Base-by-base conservation (phyloP, 2,888 invertebrate species). In the Cerastoderma edule region DNA sequence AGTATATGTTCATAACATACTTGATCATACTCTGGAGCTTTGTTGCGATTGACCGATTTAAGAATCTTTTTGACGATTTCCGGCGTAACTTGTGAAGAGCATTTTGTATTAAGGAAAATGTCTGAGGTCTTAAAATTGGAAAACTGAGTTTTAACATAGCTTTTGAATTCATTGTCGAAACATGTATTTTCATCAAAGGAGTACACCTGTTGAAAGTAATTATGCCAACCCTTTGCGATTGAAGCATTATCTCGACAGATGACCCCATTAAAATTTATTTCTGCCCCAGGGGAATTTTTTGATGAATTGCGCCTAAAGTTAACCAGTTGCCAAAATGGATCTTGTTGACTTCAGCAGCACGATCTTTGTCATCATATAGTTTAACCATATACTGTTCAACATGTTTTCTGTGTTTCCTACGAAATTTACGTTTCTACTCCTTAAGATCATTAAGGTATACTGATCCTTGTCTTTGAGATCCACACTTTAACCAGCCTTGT, bases 121-220 rank as follows among this genome's bases (percentile, higher is more conserved):
- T n/a, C 50, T 22, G 50, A 50, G 10, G 50, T 24, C 24, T 24
- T 10, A n/a, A 50, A 50, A n/a, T 50, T 19, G 50, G 10, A 10
- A 19, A n/a, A 10, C 50, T 22, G 22, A n/a, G n/a, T n/a, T n/a
- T 50, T 22, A 19, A 32, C 53, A 13, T 46, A 5, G 1, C 39
- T 30, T 44, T 54, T 53, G 28, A 67, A 35, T 10, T 5, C 8
- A 56, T 27, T 39, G 27, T 67, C 39, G 44, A 35, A 68, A 39
- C 13, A 2, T 10, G 44, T 8, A 27, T 68, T 56, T 22, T n/a
- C 28, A 32, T 57, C 56, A 19, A 56, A 33, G 3, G 56, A 44
- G 32, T 69, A 69, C 22, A 69, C 16, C 16, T 2, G n/a, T n/a
- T 27, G 28, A 57, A 68, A 68, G 39, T 68, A 57, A 22, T 44